phyloP scores from a whole-genome alignment of 2,797 vertebrate species.

The Syngnathus rostellatus region DNA sequence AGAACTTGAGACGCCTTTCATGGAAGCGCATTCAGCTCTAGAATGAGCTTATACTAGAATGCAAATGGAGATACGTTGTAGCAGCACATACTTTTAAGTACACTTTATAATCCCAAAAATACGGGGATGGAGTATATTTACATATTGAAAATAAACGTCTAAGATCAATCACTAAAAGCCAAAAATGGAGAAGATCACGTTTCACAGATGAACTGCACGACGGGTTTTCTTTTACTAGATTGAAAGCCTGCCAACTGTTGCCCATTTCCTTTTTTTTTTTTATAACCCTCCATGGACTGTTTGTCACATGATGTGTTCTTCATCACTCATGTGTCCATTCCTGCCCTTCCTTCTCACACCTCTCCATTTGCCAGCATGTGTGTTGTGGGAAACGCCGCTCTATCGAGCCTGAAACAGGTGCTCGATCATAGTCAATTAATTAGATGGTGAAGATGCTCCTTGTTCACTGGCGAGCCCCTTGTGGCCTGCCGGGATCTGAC shows the following conservation, averaged over 20 bases:
- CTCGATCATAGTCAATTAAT: slow-evolving; percentile 99
- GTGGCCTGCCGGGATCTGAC: slow-evolving; percentile 76
- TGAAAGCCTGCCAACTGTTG: neutral
- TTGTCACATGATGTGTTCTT: neutral
- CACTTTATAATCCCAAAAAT: too few species aligned
- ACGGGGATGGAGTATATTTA: too few species aligned
- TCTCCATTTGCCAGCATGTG: slow-evolving; percentile 42
- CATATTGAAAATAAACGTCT: neutral
- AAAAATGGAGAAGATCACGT: neutral
- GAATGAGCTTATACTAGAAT: slow-evolving; percentile 28
- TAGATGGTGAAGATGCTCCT: slow-evolving; percentile 95
- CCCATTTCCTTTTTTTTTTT: neutral
- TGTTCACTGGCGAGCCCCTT: slow-evolving; percentile 83
- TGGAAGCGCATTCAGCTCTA: slow-evolving; percentile 47
- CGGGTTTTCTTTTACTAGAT: neutral
- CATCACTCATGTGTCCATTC: neutral
- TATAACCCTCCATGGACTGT: too few species aligned
- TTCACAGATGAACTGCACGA: neutral
- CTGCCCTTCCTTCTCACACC: slow-evolving; percentile 16
- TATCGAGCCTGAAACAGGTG: slow-evolving; percentile 99
- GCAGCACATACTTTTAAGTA: too few species aligned
- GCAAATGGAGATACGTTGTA: too few species aligned
- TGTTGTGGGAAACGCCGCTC: slow-evolving; percentile 60
- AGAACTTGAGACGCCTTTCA: slow-evolving; percentile 34
- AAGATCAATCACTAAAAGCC: neutral